Evolutionary conservation across 1,140 invertebrate species (phyloP).

Genomic region (Planococcus citri): DNA sequence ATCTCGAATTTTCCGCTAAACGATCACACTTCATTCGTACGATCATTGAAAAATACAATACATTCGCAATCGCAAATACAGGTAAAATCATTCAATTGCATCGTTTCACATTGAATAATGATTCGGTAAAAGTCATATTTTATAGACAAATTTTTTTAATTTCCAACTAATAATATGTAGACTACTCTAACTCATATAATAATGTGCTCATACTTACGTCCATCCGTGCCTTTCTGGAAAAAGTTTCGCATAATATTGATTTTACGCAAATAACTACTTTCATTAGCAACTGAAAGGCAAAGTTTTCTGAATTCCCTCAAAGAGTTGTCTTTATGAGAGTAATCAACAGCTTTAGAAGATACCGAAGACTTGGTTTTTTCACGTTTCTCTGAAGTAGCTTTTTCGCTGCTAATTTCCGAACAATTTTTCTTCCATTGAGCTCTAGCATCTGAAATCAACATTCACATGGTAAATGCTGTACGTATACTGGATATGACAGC

Average conservation of each 20-base stretch:
- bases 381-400: slow-evolving; percentile 2
- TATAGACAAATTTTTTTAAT: too few species aligned
- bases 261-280: slow-evolving; percentile 69
- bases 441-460: neutral
- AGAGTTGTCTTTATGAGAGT: slow-evolving; percentile 45
- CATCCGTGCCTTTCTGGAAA: slow-evolving; percentile 50
- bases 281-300: slow-evolving; percentile 60
- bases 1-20: too few species aligned
- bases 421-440: neutral
- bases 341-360: slow-evolving; percentile 16
- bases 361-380: slow-evolving; percentile 10
- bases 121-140: too few species aligned
- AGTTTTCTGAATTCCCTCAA: slow-evolving; percentile 66
- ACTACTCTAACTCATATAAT: too few species aligned
- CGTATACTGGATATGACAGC: too few species aligned
- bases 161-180: too few species aligned
- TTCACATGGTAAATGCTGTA: too few species aligned
- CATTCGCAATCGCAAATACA: too few species aligned
- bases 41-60: too few species aligned
- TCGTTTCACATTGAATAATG: too few species aligned
- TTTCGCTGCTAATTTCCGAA: neutral
- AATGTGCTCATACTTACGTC: slow-evolving; percentile 36
- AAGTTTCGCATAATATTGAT: slow-evolving; percentile 58
- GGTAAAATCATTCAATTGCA: too few species aligned
- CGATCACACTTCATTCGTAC: too few species aligned